phyloP scores from a whole-genome alignment of 1,140 invertebrate species.

The Hylaeus volcanicus region DNA sequence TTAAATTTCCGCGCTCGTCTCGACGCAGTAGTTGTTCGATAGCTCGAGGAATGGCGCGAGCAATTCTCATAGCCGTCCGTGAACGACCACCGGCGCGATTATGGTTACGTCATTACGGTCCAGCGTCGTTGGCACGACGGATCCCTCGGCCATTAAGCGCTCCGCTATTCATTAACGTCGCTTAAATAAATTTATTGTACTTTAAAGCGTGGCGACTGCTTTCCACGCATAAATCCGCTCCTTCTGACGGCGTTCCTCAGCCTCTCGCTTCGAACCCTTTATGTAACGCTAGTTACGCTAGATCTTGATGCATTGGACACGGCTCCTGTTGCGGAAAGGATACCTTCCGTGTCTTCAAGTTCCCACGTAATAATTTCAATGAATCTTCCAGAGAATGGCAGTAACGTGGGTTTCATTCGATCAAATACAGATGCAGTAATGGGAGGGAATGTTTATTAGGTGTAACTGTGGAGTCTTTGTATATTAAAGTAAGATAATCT shows the following conservation, averaged over 20 bases:
- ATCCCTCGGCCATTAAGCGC: slow-evolving; percentile 41
- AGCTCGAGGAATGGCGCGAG: slow-evolving; percentile 17
- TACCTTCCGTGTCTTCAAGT: neutral
- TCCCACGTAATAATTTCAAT: neutral
- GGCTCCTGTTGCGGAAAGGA: neutral
- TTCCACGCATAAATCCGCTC: slow-evolving; percentile 48
- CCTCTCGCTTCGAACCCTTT: slow-evolving; percentile 1
- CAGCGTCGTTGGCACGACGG: slow-evolving; percentile 28
- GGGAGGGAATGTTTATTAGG: too few species aligned
- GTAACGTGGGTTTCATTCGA: too few species aligned
- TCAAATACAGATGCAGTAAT: too few species aligned
- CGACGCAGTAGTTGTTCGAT: neutral
- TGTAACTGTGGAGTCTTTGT: too few species aligned
- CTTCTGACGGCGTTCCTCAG: slow-evolving; percentile 3
- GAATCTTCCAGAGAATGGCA: neutral
- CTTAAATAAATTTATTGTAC: slow-evolving; percentile 60
- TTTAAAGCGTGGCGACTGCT: slow-evolving; percentile 48
- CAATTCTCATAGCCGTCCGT: slow-evolving; percentile 38
- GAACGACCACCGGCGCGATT: slow-evolving; percentile 24
- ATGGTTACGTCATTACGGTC: slow-evolving; percentile 43
- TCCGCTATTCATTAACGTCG: slow-evolving; percentile 58
- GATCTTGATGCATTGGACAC: neutral
- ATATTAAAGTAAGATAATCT: too few species aligned
- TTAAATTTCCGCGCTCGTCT: slow-evolving; percentile 11
- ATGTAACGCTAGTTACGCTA: slow-evolving; percentile 14